These are phyloP conservation scores for Propithecus deckenii DNA, from an alignment of 2,797 vertebrate species.

Conservation along the genomic window DNA sequence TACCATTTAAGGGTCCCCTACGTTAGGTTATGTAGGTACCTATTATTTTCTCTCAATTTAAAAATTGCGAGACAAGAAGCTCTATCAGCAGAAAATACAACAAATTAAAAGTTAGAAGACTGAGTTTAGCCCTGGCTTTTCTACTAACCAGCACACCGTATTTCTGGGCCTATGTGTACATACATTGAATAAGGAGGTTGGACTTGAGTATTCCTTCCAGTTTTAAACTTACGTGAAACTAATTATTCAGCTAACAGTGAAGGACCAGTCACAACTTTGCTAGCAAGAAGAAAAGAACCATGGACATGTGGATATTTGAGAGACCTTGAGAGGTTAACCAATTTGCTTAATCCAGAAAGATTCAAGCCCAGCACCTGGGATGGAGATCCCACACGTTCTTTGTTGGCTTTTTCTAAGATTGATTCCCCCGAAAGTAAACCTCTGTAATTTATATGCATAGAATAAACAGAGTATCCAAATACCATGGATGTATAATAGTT, in stretches of 20 bases:
- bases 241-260: neutral
- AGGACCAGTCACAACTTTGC: conserved; percentile 8
- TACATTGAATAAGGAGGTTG: conserved; percentile 1
- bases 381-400: neutral
- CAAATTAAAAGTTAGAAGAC: neutral
- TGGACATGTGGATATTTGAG: neutral
- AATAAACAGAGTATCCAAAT: conserved; percentile 9
- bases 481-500: neutral
- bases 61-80: neutral
- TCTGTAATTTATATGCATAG: conserved; percentile 10
- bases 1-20: neutral
- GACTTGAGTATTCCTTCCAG: neutral
- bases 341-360: conserved; percentile 15
- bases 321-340: neutral
- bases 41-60: neutral
- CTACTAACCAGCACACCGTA: neutral
- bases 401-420: neutral
- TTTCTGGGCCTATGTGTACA: neutral
- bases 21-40: neutral
- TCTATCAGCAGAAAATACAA: conserved; percentile 24
- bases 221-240: conserved; percentile 3
- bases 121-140: neutral
- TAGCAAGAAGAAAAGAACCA: neutral
- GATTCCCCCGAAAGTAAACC: conserved; percentile 21
- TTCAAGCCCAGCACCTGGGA: neutral